Percentiles rank a stretch among this genome's conserved stretches.
Conservation (phyloP, 2,888 invertebrate species). For the Xylocampa areola region DNA sequence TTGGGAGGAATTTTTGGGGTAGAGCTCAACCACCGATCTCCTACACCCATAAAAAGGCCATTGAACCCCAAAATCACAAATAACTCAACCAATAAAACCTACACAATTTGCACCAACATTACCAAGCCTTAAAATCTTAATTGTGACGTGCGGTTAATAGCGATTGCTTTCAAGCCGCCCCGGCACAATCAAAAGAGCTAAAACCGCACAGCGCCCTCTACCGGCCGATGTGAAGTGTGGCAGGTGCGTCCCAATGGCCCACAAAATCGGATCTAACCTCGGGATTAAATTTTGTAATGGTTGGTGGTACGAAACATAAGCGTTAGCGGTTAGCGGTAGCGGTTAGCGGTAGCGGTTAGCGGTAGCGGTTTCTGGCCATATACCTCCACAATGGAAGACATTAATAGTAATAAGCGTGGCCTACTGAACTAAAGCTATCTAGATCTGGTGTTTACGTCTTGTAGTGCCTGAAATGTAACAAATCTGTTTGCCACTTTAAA, state of each 20-base stretch:
- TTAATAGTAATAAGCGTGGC: too few species aligned
- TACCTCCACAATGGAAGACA: too few species aligned
- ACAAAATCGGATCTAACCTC: conserved; percentile 64
- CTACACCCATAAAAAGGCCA: background rate
- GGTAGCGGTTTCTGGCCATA: too few species aligned
- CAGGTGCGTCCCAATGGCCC: conserved; percentile 62
- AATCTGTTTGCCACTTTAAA: too few species aligned
- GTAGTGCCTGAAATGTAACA: too few species aligned
- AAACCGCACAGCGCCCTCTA: conserved; percentile 47
- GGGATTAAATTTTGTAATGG: conserved; percentile 66
- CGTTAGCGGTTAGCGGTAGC: too few species aligned
- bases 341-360: too few species aligned
- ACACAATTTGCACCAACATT: conserved; percentile 16
- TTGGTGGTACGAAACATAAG: conserved; percentile 2
- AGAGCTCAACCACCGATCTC: too few species aligned
- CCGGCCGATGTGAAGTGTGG: conserved; percentile 37
- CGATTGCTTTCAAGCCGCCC: conserved; percentile 33
- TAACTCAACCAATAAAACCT: conserved; percentile 9
- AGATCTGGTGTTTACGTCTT: too few species aligned
- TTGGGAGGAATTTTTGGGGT: too few species aligned
- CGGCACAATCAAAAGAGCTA: conserved; percentile 37
- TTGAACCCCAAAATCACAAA: conserved; percentile 1
- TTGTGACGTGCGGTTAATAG: conserved; percentile 36
- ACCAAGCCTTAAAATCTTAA: conserved; percentile 39
- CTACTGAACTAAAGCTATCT: too few species aligned